phyloP scores from a whole-genome alignment of 2,888 invertebrate genomes.

The Xestia sexstrigata region DNA sequence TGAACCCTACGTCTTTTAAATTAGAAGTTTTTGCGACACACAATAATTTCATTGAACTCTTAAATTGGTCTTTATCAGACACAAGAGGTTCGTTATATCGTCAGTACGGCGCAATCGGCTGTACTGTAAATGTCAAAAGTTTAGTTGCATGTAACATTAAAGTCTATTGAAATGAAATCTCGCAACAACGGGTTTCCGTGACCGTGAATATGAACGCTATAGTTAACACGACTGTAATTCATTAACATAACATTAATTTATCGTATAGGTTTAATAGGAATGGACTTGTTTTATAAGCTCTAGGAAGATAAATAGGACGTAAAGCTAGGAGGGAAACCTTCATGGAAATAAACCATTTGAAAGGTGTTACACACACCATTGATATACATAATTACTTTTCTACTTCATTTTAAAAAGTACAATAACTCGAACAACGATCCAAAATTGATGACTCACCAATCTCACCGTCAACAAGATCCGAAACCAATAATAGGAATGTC shows the following conservation, averaged over 20 bases:
- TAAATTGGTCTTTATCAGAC: conserved; percentile 43
- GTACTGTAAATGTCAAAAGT: conserved; percentile 61
- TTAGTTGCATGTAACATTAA: conserved; percentile 51
- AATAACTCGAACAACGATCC: background rate
- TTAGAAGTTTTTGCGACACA: conserved; percentile 38
- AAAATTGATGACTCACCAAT: conserved; percentile 39
- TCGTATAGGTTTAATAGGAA: conserved; percentile 6
- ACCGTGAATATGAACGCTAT: conserved; percentile 56
- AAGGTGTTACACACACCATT: background rate
- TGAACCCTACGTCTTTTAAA: conserved; percentile 1
- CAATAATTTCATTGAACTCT: conserved; percentile 37
- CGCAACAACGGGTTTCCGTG: conserved; percentile 56
- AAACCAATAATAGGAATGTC: conserved; percentile 41
- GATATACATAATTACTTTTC: background rate
- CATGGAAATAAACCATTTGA: background rate
- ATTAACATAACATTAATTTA: conserved; percentile 41
- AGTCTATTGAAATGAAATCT: conserved; percentile 57
- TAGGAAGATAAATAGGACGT: conserved; percentile 3
- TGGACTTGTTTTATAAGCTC: conserved; percentile 20
- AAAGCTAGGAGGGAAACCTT: background rate
- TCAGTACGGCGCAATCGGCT: conserved; percentile 30
- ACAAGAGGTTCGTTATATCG: conserved; percentile 57
- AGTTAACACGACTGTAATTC: conserved; percentile 21
- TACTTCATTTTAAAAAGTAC: conserved; percentile 19
- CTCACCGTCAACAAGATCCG: background rate